Base-by-base conservation (phyloP, 2,888 invertebrate genomes). In the Pachycephus smyrnensis region DNA sequence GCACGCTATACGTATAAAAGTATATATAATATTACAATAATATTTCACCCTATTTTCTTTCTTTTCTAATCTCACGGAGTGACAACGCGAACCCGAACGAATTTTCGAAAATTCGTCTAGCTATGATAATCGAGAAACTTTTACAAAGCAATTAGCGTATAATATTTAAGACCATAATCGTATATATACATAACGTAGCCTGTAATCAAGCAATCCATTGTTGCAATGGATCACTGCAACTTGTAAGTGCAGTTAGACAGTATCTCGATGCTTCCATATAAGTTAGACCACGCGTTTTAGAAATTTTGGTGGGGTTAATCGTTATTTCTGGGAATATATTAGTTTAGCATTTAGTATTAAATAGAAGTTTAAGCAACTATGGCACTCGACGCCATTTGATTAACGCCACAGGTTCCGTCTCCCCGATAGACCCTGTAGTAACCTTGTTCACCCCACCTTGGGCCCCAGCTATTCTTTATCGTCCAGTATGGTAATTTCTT, bases 381-480 rank as follows among this genome's bases (percentile, higher is more conserved):
- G 73, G 98, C 96, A 81, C 98, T 98, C 77, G 97, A 96, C 32
- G 97, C 97, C 96, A 97, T 97, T 90, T 94, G 93, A 92, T 98
- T 97, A 81, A 99, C 93, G 73, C 99, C 99, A 90, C 99, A 98
- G 1, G 97, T 97, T 79, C 99, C 98, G 90, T 97, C 98, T 15
- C 99, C 99, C 79, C 99, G 94, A 92, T 95, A 99, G 78, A 99
- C 96, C 83, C 97, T 94, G 92, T 98, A 99, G 92, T 98, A 99
- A 2, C 99, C 98, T 93, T 97, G 95, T 92, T 98, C 98, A 69
- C 98, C 98, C 98, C 98, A 98, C 35, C 92, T 92, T 68, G 93
- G 90, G 76, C 98, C 98, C 98, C 98, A 99, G 15, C 98, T 98
- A 92, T 98, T 98, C 93, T 98, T 98, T 40, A 98, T 93, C 81